These are phyloP conservation scores for Panurus biarmicus DNA, from an alignment of 2,113 vertebrate genomes.

Conservation along the genomic window DNA sequence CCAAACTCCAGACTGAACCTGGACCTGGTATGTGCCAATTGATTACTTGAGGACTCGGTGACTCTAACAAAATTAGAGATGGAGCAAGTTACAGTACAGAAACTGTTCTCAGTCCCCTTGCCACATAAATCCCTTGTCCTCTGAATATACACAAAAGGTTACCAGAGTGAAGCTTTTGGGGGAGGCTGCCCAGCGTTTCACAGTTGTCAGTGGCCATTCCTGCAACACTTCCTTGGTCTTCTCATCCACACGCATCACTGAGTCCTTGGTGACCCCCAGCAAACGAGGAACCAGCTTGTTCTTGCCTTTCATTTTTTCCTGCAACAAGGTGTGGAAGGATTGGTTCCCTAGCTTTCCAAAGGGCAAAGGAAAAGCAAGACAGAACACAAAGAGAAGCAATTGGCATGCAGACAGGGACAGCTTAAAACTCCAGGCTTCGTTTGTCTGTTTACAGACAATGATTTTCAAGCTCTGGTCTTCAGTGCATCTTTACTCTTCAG, in stretches of 20 bases:
- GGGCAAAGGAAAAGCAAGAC: background rate
- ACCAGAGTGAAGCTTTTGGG: slow-evolving; percentile 99
- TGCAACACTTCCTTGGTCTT: slow-evolving; percentile 97
- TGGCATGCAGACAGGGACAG: background rate
- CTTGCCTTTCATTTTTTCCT: slow-evolving; percentile 99
- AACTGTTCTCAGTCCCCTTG: background rate
- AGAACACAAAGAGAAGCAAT: background rate
- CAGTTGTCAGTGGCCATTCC: slow-evolving; percentile 96
- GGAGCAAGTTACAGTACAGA: background rate
- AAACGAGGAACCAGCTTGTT: slow-evolving; percentile 95
- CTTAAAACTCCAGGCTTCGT: background rate
- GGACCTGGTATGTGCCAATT: background rate
- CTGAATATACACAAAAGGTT: background rate
- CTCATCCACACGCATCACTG: slow-evolving; percentile 97
- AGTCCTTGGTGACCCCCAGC: slow-evolving; percentile 97
- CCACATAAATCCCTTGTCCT: background rate
- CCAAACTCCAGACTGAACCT: background rate
- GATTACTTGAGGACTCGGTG: background rate
- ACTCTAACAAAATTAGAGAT: background rate
- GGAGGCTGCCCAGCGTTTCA: slow-evolving; percentile 99
- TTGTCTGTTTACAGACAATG: background rate
- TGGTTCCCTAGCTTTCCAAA: background rate
- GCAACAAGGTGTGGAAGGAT: background rate
- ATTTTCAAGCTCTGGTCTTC: background rate
- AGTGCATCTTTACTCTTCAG: background rate